Conservation (phyloP, 64 coral and sea anemone genomes). For the Pocillopora damicornis region DNA sequence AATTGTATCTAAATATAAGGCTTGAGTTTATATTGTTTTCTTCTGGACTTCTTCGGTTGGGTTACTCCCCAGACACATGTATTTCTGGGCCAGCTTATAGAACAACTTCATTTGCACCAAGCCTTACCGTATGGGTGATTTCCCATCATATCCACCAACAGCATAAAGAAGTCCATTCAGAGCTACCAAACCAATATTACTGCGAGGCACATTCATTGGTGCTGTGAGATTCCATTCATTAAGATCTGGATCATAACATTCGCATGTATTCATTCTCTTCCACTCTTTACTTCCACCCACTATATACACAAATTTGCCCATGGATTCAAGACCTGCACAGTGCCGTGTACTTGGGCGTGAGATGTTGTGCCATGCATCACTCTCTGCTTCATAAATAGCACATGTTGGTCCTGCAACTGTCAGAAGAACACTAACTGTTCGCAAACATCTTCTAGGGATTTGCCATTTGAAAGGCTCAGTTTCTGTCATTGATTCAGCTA, state of each 20-base stretch:
- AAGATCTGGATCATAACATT: conserved; percentile 72
- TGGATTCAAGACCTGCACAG: conserved; percentile 81
- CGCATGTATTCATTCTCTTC: conserved; percentile 80
- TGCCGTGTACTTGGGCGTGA: conserved; percentile 65
- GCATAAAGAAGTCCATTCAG: conserved; percentile 73
- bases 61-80: no score
- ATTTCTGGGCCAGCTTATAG: no score
- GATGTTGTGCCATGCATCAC: conserved; percentile 65
- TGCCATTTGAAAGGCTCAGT: conserved; percentile 33
- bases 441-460: conserved; percentile 64
- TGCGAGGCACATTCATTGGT: conserved; percentile 82
- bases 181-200: conserved; percentile 89
- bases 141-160: conserved; percentile 93
- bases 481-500: not conserved
- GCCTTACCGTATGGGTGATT: conserved; percentile 67
- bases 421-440: conserved; percentile 78
- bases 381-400: conserved; percentile 66
- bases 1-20: no score
- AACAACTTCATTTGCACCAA: not conserved
- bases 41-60: no score
- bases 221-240: conserved; percentile 68
- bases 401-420: conserved; percentile 76
- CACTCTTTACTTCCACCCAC: conserved; percentile 93
- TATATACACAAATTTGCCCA: conserved; percentile 80
- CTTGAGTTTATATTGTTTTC: no score